Evolutionary conservation across 2,113 vertebrate genomes (phyloP).

Genomic region (Misgurnus anguillicaudatus): DNA sequence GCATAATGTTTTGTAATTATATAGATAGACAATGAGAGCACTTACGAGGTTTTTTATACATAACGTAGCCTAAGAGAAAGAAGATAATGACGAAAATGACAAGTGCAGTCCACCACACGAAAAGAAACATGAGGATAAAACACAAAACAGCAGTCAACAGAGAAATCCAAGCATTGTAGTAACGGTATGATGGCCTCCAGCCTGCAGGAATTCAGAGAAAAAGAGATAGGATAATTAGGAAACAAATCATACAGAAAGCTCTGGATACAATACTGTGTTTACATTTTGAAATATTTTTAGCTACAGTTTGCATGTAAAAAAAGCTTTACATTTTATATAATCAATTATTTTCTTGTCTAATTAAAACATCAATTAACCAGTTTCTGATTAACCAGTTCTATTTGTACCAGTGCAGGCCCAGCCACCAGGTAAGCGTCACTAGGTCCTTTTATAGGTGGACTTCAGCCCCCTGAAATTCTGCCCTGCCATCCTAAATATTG

Average conservation of each 20-base stretch:
- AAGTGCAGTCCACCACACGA: conserved; percentile 77
- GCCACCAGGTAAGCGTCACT: no score
- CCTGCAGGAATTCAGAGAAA: conserved; percentile 51
- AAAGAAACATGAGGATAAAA: conserved; percentile 76
- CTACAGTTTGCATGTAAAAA: no score
- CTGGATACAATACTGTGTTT: no score
- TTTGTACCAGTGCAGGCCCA: no score
- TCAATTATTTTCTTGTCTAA: no score
- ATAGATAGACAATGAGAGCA: background rate
- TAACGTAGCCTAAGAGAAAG: conserved; percentile 71
- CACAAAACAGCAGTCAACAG: conserved; percentile 70
- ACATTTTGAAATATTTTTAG: no score
- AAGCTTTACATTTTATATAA: no score
- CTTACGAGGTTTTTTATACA: conserved; percentile 75
- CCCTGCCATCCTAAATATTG: no score
- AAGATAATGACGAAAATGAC: conserved; percentile 68
- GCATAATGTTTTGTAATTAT: background rate
- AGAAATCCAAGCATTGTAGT: conserved; percentile 72
- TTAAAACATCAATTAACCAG: no score
- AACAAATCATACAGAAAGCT: background rate
- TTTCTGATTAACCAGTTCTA: no score
- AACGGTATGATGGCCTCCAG: conserved; percentile 73
- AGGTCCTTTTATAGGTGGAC: no score
- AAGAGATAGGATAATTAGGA: background rate
- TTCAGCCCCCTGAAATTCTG: no score